These are phyloP conservation scores for Gallinago paraguaiae DNA, from an alignment of 2,113 vertebrate genomes.

Conservation along the genomic window DNA sequence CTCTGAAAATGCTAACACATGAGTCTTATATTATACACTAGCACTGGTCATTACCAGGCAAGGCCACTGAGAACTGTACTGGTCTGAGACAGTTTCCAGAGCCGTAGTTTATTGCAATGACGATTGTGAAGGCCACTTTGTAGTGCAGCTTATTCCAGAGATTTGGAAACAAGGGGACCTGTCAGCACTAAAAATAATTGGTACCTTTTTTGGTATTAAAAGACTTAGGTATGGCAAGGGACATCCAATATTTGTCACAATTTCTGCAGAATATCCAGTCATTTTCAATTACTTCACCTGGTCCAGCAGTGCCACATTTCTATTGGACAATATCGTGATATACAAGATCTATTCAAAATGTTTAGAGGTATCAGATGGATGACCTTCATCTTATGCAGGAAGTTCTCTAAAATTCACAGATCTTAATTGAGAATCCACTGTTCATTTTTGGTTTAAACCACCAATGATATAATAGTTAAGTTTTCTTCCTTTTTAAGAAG, in stretches of 20 bases:
- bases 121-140: not conserved
- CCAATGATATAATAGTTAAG: not conserved
- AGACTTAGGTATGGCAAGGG: not conserved
- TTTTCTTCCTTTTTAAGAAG: not conserved
- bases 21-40: not conserved
- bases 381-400: not conserved
- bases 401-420: not conserved
- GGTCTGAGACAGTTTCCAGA: not conserved
- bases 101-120: not conserved
- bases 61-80: not conserved
- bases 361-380: not conserved
- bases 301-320: not conserved
- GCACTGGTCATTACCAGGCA: not conserved
- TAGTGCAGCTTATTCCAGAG: not conserved
- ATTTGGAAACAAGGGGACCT: not conserved
- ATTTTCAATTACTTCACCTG: not conserved
- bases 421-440: not conserved
- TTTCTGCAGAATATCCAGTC: not conserved
- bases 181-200: not conserved
- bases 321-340: not conserved
- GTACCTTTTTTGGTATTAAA: not conserved
- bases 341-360: not conserved
- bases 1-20: slow-evolving; percentile 1
- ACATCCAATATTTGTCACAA: not conserved
- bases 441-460: not conserved